phyloP scores from a whole-genome alignment of 2,113 vertebrate genomes.

The Maccullochella peelii region DNA sequence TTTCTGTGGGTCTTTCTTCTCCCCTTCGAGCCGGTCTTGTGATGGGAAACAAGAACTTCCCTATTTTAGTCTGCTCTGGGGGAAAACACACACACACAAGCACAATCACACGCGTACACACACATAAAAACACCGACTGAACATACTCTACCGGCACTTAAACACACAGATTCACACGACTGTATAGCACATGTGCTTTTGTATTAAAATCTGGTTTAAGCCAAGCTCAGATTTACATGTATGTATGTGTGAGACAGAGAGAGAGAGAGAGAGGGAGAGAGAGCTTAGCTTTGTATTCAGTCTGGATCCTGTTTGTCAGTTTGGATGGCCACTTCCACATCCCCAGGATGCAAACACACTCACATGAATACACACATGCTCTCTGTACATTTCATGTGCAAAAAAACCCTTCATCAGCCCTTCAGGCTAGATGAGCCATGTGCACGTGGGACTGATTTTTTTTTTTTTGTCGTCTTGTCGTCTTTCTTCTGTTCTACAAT shows the following conservation, averaged over 20 bases:
- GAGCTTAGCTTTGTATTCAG: slow-evolving; percentile 3
- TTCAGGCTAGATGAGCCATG: too few relatives aligned
- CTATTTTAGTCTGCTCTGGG: slow-evolving; percentile 46
- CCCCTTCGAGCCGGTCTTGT: slow-evolving; percentile 64
- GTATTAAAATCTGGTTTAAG: neutral
- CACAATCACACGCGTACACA: slow-evolving; percentile 4
- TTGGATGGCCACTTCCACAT: slow-evolving; percentile 10
- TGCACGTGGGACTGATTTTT: too few relatives aligned
- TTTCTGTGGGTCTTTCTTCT: slow-evolving; percentile 57
- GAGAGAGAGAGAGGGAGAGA: neutral
- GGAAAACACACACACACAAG: slow-evolving; percentile 19
- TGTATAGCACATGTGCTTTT: neutral
- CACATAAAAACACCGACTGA: neutral
- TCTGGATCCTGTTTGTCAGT: slow-evolving; percentile 32
- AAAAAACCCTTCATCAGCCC: neutral
- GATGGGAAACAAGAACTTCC: slow-evolving; percentile 71
- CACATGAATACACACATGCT: neutral
- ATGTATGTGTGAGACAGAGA: neutral
- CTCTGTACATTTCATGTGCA: neutral
- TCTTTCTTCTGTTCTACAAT: too few relatives aligned
- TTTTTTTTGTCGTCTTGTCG: too few relatives aligned
- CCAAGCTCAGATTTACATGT: neutral
- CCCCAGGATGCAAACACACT: slow-evolving; percentile 21
- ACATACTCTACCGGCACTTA: neutral
- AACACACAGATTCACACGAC: neutral